These are phyloP conservation scores for Volucella bombylans DNA, from an alignment of 2,888 invertebrate genomes.

Conservation along the genomic window DNA sequence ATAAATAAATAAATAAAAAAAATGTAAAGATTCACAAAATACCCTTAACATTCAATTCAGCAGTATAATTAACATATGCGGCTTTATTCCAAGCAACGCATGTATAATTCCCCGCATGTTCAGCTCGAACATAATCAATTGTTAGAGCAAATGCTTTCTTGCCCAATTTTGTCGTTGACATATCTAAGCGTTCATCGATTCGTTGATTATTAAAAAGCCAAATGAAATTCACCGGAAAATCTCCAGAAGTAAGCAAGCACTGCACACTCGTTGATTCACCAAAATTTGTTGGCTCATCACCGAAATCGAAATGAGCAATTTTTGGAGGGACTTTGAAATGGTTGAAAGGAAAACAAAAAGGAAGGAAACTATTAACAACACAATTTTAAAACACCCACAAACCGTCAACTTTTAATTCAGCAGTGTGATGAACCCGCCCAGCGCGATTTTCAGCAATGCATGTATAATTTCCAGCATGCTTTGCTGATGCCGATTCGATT, in stretches of 20 bases:
- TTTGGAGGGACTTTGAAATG: conserved; percentile 86
- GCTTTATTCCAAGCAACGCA: conserved; percentile 87
- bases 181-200: conserved; percentile 83
- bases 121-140: conserved; percentile 87
- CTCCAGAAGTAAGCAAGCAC: conserved; percentile 86
- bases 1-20: conserved; percentile 15
- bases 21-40: conserved; percentile 40
- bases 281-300: conserved; percentile 86
- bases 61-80: conserved; percentile 85
- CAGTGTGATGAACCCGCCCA: conserved; percentile 87
- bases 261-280: conserved; percentile 86
- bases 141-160: conserved; percentile 86
- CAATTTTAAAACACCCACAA: conserved; percentile 35
- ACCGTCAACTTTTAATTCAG: conserved; percentile 90
- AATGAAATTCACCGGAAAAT: conserved; percentile 86
- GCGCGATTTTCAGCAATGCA: conserved; percentile 89
- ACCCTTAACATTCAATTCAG: conserved; percentile 86
- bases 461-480: conserved; percentile 90
- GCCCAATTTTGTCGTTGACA: conserved; percentile 83
- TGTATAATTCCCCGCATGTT: conserved; percentile 88
- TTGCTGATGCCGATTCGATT: conserved; percentile 87
- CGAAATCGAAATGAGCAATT: conserved; percentile 88
- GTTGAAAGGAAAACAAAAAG: conserved; percentile 44
- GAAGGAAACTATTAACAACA: conserved; percentile 35
- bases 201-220: conserved; percentile 86